Percentiles rank a stretch among this genome's conserved stretches.
Conservation (phyloP, 2,113 vertebrate genomes). For the Cottus gobio region DNA sequence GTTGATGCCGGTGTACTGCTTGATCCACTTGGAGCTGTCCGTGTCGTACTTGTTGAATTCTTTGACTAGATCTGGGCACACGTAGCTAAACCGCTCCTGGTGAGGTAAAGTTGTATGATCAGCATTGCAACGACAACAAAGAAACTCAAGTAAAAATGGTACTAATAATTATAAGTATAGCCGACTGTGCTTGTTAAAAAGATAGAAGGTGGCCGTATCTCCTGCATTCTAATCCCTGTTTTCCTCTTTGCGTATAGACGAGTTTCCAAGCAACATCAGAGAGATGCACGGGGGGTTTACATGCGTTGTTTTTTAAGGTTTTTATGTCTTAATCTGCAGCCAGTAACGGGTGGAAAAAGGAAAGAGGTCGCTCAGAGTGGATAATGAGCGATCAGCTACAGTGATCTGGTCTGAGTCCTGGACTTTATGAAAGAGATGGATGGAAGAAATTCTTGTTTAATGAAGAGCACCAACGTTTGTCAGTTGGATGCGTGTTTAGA, state of each 20-base stretch:
- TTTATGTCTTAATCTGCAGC: too few species aligned
- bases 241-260: background rate
- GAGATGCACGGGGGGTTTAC: too few species aligned
- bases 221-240: background rate
- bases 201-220: background rate
- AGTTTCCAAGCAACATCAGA: background rate
- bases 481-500: too few species aligned
- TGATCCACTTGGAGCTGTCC: constrained; percentile 97
- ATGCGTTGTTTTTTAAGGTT: too few species aligned
- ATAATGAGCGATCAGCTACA: too few species aligned
- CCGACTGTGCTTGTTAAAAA: background rate
- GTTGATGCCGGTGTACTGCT: constrained; percentile 98
- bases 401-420: too few species aligned
- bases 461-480: background rate
- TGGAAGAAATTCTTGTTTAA: background rate
- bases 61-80: constrained; percentile 98
- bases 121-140: background rate
- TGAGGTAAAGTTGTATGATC: background rate
- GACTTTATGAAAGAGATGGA: too few species aligned
- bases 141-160: background rate
- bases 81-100: constrained; percentile 97
- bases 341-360: too few species aligned
- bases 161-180: background rate
- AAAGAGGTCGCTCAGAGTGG: too few species aligned
- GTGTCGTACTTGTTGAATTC: constrained; percentile 99